Conservation (phyloP, 2,113 vertebrate species). For the Emberiza fucata region DNA sequence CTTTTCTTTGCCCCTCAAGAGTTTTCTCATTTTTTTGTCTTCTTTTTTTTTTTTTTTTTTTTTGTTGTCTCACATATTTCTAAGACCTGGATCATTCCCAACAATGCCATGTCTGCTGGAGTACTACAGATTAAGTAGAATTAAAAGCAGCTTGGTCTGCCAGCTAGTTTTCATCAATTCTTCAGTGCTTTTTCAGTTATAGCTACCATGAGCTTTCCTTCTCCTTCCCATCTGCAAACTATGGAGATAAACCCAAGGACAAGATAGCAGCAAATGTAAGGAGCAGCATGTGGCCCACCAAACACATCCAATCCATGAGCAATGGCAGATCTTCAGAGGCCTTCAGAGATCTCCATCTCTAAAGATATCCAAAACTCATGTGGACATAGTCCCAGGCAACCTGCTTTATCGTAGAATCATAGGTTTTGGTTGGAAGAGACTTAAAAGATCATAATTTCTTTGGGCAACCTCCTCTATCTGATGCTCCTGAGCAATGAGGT, state of each 20-base stretch:
- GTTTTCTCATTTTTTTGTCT: background rate
- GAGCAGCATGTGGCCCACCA: accelerated
- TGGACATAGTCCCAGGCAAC: background rate
- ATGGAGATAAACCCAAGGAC: background rate
- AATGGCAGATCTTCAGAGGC: background rate
- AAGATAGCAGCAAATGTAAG: background rate
- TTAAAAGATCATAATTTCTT: background rate
- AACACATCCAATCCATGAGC: background rate
- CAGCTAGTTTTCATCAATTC: background rate
- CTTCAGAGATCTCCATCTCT: background rate
- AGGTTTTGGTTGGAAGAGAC: background rate
- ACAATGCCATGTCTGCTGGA: background rate
- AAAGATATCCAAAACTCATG: background rate
- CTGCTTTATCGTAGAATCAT: background rate
- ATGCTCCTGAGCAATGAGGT: accelerated
- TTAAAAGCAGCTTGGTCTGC: background rate
- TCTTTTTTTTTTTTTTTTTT: background rate
- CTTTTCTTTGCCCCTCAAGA: background rate
- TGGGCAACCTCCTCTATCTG: background rate
- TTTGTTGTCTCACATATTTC: background rate
- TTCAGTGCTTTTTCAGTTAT: background rate
- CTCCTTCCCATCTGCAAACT: background rate
- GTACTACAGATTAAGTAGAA: background rate
- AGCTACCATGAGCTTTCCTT: background rate
- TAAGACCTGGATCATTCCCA: background rate